Conservation (phyloP, 2,888 invertebrate species). For the Macaria liturata region DNA sequence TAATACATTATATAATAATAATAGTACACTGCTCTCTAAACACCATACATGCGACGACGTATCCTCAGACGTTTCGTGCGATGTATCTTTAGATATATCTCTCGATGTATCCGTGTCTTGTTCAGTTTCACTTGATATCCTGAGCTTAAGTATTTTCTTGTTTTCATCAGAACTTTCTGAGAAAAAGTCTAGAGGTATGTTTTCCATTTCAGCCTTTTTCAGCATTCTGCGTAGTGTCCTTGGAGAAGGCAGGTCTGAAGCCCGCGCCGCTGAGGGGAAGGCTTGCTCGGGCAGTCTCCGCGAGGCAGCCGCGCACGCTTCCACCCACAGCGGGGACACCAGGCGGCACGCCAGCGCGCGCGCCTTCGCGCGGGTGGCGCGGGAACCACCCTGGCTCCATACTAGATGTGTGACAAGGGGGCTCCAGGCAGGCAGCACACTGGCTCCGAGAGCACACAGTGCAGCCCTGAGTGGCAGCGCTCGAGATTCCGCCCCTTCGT, state of each 20-base stretch:
- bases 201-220: conserved; percentile 67
- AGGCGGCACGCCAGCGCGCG: conserved; percentile 60
- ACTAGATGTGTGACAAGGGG: conserved; percentile 70
- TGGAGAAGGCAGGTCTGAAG: conserved; percentile 71
- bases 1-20: too few relatives aligned
- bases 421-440: conserved; percentile 62
- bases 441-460: conserved; percentile 63
- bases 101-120: conserved; percentile 44
- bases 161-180: conserved; percentile 47
- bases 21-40: too few relatives aligned
- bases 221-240: conserved; percentile 52
- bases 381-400: conserved; percentile 68
- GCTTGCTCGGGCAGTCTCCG: conserved; percentile 52
- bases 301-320: conserved; percentile 61
- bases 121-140: conserved; percentile 61
- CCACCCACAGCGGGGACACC: conserved; percentile 75
- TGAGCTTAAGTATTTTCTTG: conserved; percentile 42
- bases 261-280: conserved; percentile 62
- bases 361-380: conserved; percentile 53
- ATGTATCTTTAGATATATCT: conserved; percentile 49
- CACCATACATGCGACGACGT: too few relatives aligned
- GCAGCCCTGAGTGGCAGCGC: conserved; percentile 67
- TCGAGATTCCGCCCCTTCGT: conserved; percentile 57
- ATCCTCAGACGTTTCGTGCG: conserved; percentile 39
- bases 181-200: conserved; percentile 52